Base-by-base conservation (phyloP, 2,113 vertebrate genomes). In the Elephas maximus region DNA sequence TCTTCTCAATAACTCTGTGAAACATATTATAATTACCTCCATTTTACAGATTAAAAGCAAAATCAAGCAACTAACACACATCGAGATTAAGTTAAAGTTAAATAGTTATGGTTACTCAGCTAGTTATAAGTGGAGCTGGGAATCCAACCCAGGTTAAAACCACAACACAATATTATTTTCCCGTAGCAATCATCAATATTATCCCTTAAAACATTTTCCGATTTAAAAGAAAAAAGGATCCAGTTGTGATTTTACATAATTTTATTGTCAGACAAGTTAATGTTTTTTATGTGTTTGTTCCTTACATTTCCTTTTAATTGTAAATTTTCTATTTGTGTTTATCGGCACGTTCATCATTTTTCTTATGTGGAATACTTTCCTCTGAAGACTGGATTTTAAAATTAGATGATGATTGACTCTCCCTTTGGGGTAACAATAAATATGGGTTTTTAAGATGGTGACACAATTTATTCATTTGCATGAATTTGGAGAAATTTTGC, bases 381-480 rank as follows among this genome's bases (percentile, higher is more conserved):
- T 65, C 51, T 45, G 17, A 51, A 87, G 41, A 4, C 26, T 57
- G 82, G 33, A 74, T 93, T 93, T 41, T 80, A 79, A 94, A 96
- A 93, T 95, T 86, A 87, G 33, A 83, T 86, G 53, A 37, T 91
- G 65, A 95, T n/a, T 80, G n/a, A 30, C 41, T 94, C 21, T 92
- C 12, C 87, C 48, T 87, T 95, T 23, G 24, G 57, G 41, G 62
- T 60, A 86, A 92, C 97, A 90, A 83, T 94, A 93, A 79, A 77
- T 87, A 86, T 45, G 67, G 23, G 88, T 88, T 90, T 95, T 95
- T 44, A 80, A 90, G 48, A 81, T 84, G 71, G 71, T 93, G 48
- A 84, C 67, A 86, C 12, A n/a, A 24, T 91, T 93, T 94, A 79
- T 82, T 94, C 88, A 88, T 95, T 88, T 96, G 69, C 73, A 79